These are phyloP conservation scores for Dicentrarchus labrax DNA, from an alignment of 2,113 vertebrate genomes.

Conservation along the genomic window DNA sequence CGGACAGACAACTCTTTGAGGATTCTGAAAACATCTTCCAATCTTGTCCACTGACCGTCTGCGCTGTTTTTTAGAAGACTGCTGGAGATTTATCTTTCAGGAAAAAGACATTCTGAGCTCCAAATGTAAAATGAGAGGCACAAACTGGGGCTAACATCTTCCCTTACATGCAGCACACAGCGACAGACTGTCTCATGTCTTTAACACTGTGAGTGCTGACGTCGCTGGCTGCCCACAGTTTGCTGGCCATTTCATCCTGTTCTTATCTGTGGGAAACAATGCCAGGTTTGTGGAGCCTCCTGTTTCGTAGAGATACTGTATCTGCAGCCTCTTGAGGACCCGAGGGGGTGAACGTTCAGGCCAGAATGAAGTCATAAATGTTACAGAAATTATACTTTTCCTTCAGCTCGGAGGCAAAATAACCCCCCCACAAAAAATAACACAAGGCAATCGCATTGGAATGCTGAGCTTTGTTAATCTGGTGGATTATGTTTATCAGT, in stretches of 20 bases:
- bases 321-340: constrained; percentile 23
- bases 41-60: neutral
- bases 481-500: constrained; percentile 64
- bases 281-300: constrained; percentile 27
- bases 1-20: neutral
- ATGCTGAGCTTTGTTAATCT: constrained; percentile 32
- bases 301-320: constrained; percentile 39
- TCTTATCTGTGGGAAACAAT: constrained; percentile 45
- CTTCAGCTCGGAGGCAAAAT: constrained; percentile 13
- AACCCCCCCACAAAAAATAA: neutral
- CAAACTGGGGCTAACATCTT: neutral
- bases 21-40: neutral
- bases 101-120: neutral
- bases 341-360: neutral
- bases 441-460: neutral
- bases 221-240: constrained; percentile 32
- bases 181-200: constrained; percentile 1
- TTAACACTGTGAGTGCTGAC: constrained; percentile 10
- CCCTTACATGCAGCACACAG: neutral
- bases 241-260: neutral
- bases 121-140: neutral
- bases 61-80: neutral
- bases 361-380: constrained; percentile 5
- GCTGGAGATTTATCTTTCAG: neutral
- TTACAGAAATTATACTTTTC: neutral